phyloP scores from a whole-genome alignment of 2,888 invertebrate species.

The Microctonus aethiopoides region DNA sequence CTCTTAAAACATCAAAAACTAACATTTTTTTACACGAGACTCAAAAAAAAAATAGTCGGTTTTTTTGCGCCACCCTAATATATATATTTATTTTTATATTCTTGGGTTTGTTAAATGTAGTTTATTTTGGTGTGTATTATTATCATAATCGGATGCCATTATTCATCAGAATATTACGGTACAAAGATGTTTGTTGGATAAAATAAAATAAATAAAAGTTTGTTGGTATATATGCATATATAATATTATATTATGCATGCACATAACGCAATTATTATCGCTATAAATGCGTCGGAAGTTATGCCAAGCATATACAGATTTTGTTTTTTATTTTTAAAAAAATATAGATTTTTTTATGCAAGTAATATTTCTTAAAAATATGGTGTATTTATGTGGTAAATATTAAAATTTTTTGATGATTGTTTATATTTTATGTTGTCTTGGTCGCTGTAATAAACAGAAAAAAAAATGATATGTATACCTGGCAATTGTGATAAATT shows the following conservation, averaged over 20 bases:
- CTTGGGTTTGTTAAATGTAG: not conserved
- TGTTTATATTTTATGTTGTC: too few species aligned
- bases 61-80: too few species aligned
- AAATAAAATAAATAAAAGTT: slow-evolving; percentile 17
- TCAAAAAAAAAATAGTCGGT: too few species aligned
- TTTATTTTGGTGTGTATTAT: not conserved
- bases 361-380: not conserved
- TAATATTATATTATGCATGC: slow-evolving; percentile 37
- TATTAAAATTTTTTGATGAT: too few species aligned
- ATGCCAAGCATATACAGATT: not conserved
- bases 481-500: too few species aligned
- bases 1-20: too few species aligned
- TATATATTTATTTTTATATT: not conserved
- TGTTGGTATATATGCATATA: slow-evolving; percentile 23
- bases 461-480: too few species aligned
- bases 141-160: not conserved
- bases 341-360: not conserved
- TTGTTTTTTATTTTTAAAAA: not conserved
- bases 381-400: not conserved
- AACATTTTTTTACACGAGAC: too few species aligned
- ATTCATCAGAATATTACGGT: not conserved
- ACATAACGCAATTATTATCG: slow-evolving; percentile 53
- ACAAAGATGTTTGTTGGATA: slow-evolving; percentile 14
- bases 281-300: slow-evolving; percentile 23
- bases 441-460: too few species aligned